Conservation (phyloP, 2,113 vertebrate species). For the Balaeniceps rex region DNA sequence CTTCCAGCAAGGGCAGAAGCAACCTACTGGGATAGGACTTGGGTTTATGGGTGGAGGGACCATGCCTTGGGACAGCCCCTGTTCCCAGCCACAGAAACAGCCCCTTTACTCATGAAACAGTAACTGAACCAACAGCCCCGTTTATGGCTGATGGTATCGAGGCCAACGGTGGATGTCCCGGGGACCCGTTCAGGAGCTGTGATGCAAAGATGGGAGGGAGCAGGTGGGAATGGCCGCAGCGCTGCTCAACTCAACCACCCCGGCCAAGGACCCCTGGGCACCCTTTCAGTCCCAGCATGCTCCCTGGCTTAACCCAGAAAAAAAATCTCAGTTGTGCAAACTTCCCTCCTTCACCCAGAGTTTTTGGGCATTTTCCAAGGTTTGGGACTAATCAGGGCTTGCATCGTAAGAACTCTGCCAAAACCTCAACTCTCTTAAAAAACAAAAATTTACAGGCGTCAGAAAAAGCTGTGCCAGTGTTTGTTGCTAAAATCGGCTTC, state of each 20-base stretch:
- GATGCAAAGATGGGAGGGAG: background rate
- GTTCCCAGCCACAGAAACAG: background rate
- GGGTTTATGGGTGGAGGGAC: background rate
- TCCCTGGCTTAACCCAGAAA: background rate
- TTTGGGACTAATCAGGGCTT: background rate
- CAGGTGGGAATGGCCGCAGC: background rate
- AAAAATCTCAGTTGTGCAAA: background rate
- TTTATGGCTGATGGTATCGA: background rate
- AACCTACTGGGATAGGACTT: rapidly evolving
- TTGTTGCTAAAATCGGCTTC: background rate
- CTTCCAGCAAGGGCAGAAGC: background rate
- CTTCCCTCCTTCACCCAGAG: background rate
- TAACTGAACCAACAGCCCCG: background rate
- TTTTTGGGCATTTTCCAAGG: background rate
- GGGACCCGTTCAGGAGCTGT: background rate
- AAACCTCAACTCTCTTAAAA: background rate
- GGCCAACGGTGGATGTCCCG: background rate
- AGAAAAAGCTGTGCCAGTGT: background rate
- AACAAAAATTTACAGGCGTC: background rate
- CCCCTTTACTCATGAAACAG: background rate
- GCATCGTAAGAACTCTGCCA: background rate
- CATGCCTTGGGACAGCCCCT: background rate
- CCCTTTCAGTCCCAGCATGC: background rate
- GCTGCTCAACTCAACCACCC: background rate
- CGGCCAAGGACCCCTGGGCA: background rate